Percentiles rank a stretch among this genome's conserved stretches.
Conservation (phyloP, 2,797 vertebrate species). For the Chelidonichthys spinosus region DNA sequence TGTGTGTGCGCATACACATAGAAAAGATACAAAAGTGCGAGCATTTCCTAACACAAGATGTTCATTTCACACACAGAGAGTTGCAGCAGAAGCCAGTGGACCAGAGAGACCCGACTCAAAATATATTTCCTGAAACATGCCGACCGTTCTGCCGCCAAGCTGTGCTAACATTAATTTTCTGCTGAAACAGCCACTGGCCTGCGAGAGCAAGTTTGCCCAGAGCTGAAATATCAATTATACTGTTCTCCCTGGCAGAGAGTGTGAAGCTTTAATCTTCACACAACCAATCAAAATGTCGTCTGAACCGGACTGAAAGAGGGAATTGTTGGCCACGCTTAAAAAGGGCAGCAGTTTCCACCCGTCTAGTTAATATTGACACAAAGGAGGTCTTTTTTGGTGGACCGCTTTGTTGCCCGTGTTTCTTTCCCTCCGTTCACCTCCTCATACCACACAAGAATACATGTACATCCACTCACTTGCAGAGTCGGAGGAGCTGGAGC, state of each 20-base stretch:
- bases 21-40: conserved; percentile 24
- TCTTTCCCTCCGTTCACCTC: background rate
- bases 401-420: conserved; percentile 26
- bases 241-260: conserved; percentile 79
- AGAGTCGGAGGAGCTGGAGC: background rate
- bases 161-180: conserved; percentile 85
- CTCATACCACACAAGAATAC: conserved; percentile 20
- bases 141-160: conserved; percentile 75
- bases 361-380: conserved; percentile 72
- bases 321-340: conserved; percentile 73
- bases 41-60: conserved; percentile 41
- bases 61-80: conserved; percentile 69
- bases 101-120: conserved; percentile 74
- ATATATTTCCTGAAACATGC: conserved; percentile 79
- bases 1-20: background rate
- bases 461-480: background rate
- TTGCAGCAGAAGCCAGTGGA: conserved; percentile 71
- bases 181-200: conserved; percentile 85
- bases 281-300: conserved; percentile 82
- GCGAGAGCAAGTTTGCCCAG: conserved; percentile 79
- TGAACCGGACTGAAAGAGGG: conserved; percentile 72
- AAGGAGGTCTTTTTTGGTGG: conserved; percentile 50
- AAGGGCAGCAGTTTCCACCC: conserved; percentile 72
- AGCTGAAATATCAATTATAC: conserved; percentile 86
- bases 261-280: conserved; percentile 83